phyloP scores from a whole-genome alignment of 2,797 vertebrate genomes.

The Fistularia commersonii region DNA sequence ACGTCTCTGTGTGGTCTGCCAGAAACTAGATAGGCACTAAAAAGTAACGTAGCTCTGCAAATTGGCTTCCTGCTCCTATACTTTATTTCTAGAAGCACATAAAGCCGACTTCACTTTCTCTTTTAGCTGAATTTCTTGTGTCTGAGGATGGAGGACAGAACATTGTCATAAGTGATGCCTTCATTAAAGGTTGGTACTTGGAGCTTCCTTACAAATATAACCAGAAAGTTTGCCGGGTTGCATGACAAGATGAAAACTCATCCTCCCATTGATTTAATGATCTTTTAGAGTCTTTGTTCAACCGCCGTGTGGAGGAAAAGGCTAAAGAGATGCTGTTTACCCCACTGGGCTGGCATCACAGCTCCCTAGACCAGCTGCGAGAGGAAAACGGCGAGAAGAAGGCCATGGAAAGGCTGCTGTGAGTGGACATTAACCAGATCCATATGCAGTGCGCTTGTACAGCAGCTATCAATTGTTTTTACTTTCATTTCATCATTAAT shows the following conservation, averaged over 20 bases:
- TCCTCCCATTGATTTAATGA: background rate
- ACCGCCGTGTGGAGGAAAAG: slow-evolving; percentile 96
- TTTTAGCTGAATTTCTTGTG: slow-evolving; percentile 83
- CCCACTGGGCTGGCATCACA: slow-evolving; percentile 96
- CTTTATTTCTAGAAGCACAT: too few species aligned
- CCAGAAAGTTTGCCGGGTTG: background rate
- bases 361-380: slow-evolving; percentile 91
- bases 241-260: background rate
- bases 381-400: slow-evolving; percentile 98
- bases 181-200: slow-evolving; percentile 88
- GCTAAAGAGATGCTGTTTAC: slow-evolving; percentile 96
- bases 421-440: slow-evolving; percentile 56
- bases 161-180: slow-evolving; percentile 95
- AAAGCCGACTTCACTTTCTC: background rate
- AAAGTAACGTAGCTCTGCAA: background rate
- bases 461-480: too few species aligned
- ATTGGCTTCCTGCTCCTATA: too few species aligned
- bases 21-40: background rate
- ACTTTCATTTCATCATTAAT: too few species aligned
- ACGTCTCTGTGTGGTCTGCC: background rate
- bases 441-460: too few species aligned
- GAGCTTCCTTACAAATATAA: background rate
- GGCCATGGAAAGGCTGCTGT: slow-evolving; percentile 98
- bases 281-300: slow-evolving; percentile 89
- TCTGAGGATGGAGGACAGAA: slow-evolving; percentile 93